These are phyloP conservation scores for Anableps anableps DNA, from an alignment of 2,797 vertebrate species.

Conservation along the genomic window DNA sequence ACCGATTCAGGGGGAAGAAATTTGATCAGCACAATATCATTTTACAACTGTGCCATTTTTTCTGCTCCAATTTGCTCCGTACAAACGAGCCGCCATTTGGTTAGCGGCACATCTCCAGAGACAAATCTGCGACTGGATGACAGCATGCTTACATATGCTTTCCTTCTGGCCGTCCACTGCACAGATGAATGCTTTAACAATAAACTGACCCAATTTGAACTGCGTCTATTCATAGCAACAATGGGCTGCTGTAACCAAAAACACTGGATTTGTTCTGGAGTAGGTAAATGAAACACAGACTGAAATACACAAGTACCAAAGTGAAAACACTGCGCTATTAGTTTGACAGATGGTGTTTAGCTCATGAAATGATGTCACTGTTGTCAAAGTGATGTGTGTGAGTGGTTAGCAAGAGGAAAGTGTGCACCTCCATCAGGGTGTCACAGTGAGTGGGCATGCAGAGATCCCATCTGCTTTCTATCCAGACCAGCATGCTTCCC, in stretches of 20 bases:
- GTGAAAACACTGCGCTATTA: constrained; percentile 13
- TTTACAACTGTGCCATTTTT: constrained; percentile 16
- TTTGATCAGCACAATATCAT: constrained; percentile 12
- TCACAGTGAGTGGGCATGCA: constrained; percentile 55
- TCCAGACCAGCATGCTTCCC: constrained; percentile 55
- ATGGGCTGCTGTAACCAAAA: constrained; percentile 48
- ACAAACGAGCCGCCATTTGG: constrained; percentile 60
- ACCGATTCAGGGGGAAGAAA: not conserved
- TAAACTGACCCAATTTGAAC: constrained; percentile 82
- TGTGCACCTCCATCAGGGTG: constrained; percentile 36
- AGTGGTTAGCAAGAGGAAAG: constrained; percentile 11
- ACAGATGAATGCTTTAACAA: constrained; percentile 81
- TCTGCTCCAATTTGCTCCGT: constrained; percentile 57
- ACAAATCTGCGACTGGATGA: constrained; percentile 76
- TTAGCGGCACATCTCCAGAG: constrained; percentile 71
- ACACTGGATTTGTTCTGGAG: constrained; percentile 63
- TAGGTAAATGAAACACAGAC: constrained; percentile 36
- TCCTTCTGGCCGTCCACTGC: constrained; percentile 78
- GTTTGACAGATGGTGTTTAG: constrained; percentile 58
- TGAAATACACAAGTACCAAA: constrained; percentile 15
- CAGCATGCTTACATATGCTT: constrained; percentile 78
- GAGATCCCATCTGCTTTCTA: constrained; percentile 73
- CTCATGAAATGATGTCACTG: constrained; percentile 44
- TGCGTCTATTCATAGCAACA: constrained; percentile 77
- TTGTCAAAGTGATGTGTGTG: constrained; percentile 24